Percentiles rank a stretch among this genome's conserved stretches.
phyloP scores from a whole-genome alignment of 2,888 invertebrate genomes.

The Hirtodrosophila trivittata region DNA sequence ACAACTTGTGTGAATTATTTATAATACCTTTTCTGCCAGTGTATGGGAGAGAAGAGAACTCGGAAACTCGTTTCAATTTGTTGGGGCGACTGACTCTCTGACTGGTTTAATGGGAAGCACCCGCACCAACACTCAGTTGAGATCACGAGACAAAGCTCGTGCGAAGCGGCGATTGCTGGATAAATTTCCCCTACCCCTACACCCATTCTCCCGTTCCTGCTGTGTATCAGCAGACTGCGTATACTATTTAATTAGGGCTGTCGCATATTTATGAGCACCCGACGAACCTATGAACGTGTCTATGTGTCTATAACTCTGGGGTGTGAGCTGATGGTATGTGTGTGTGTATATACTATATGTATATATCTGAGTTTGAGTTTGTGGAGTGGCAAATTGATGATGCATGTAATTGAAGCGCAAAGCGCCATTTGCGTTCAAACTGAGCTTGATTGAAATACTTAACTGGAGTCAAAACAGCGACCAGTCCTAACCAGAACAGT shows the following conservation, averaged over 20 bases:
- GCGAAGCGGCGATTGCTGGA: slow-evolving; percentile 49
- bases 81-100: slow-evolving; percentile 38
- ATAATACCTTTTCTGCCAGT: background rate
- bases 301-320: slow-evolving; percentile 18
- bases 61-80: slow-evolving; percentile 29
- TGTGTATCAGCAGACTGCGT: slow-evolving; percentile 7
- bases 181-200: slow-evolving; percentile 21
- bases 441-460: slow-evolving; percentile 41
- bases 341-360: too few species aligned
- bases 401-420: slow-evolving; percentile 61
- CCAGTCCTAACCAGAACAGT: slow-evolving; percentile 33
- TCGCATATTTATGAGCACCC: slow-evolving; percentile 61
- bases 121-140: slow-evolving; percentile 29
- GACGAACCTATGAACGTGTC: slow-evolving; percentile 41
- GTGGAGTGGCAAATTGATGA: slow-evolving; percentile 53
- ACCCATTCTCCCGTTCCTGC: background rate
- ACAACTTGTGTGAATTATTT: background rate
- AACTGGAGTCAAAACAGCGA: slow-evolving; percentile 16
- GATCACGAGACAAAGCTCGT: slow-evolving; percentile 75
- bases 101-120: slow-evolving; percentile 65
- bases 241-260: slow-evolving; percentile 52
- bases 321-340: background rate
- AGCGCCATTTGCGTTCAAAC: slow-evolving; percentile 31
- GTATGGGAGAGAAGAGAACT: slow-evolving; percentile 12
- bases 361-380: slow-evolving; percentile 17